These are phyloP conservation scores for Enteromius paludinosus DNA, from an alignment of 2,797 vertebrate genomes.

Conservation along the genomic window DNA sequence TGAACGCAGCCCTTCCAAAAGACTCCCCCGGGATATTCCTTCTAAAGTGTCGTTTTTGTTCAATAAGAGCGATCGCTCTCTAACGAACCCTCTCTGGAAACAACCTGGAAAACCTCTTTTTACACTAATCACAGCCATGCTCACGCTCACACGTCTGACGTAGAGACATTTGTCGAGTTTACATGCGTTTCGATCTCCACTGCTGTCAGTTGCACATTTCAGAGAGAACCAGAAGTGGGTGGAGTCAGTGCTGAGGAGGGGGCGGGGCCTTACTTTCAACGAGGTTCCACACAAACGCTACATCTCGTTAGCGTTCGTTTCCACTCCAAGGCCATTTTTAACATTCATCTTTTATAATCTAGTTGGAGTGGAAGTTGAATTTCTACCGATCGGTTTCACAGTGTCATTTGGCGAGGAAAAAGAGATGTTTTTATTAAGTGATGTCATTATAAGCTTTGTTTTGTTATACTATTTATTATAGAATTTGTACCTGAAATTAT, in stretches of 20 bases:
- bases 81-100: constrained; percentile 48
- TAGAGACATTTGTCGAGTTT: constrained; percentile 56
- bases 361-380: constrained; percentile 26
- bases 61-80: constrained; percentile 24
- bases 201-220: constrained; percentile 35
- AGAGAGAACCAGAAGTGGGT: constrained; percentile 7
- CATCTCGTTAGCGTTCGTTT: not conserved
- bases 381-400: constrained; percentile 23
- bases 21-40: constrained; percentile 42
- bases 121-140: constrained; percentile 58
- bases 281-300: not conserved
- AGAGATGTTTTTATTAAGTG: constrained; percentile 24
- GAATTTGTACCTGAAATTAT: constrained; percentile 46
- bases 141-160: constrained; percentile 28
- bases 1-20: constrained; percentile 9
- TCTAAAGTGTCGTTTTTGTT: constrained; percentile 48
- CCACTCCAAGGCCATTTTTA: constrained; percentile 39
- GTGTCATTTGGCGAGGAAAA: constrained; percentile 22
- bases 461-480: constrained; percentile 65
- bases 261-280: not conserved
- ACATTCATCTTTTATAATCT: constrained; percentile 30
- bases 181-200: constrained; percentile 39
- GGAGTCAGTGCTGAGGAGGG: not conserved
- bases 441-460: constrained; percentile 54
- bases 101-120: constrained; percentile 53